phyloP scores from a whole-genome alignment of 2,797 vertebrate species.

The Lates japonicus region DNA sequence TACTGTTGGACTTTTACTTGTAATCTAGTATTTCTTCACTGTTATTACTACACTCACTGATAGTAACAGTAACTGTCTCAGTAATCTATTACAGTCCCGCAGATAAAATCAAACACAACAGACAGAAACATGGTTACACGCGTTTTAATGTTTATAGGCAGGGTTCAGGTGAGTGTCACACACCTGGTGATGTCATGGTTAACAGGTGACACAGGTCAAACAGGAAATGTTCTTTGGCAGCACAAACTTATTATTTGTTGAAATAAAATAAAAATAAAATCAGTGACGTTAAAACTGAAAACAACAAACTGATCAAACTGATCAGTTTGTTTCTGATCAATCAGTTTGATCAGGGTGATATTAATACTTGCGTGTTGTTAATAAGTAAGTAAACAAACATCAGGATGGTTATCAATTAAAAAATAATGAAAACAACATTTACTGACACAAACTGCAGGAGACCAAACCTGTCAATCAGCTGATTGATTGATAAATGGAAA shows the following conservation, averaged over 20 bases:
- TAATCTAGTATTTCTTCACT: too few relatives aligned
- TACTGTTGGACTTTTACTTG: too few relatives aligned
- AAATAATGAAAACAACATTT: background rate
- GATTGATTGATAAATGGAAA: too few relatives aligned
- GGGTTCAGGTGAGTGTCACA: conserved; percentile 9
- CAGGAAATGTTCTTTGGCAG: conserved; percentile 69
- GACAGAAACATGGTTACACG: background rate
- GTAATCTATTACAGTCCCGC: too few relatives aligned
- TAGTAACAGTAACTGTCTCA: too few relatives aligned
- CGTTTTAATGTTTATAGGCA: conserved; percentile 46
- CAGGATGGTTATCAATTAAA: conserved; percentile 5
- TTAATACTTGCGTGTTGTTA: background rate
- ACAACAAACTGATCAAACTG: background rate
- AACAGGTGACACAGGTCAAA: conserved; percentile 1
- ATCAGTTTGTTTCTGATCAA: conserved; percentile 2
- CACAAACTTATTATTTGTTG: conserved; percentile 2
- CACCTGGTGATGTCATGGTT: background rate
- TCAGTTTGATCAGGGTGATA: conserved; percentile 13
- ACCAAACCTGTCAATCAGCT: background rate
- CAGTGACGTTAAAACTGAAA: background rate
- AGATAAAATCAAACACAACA: background rate
- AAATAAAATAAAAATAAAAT: conserved; percentile 10
- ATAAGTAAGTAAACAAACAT: conserved; percentile 3
- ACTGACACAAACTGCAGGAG: background rate
- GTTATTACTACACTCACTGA: too few relatives aligned